phyloP scores from a whole-genome alignment of 35 echinoderm and acorn worm genomes.

The Ptychodera flava region DNA sequence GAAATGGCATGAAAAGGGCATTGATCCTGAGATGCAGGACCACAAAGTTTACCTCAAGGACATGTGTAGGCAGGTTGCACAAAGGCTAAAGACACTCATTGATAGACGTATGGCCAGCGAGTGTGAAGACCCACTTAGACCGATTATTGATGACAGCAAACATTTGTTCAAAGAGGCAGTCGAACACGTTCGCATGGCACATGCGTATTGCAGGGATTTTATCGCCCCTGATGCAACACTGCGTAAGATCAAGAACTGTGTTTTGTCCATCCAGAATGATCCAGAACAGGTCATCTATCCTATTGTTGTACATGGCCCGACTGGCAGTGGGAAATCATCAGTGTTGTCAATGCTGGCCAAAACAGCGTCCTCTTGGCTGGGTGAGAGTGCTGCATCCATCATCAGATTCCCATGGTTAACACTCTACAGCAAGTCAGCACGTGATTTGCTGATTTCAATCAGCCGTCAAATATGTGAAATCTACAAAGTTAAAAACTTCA shows the following conservation, averaged over 20 bases:
- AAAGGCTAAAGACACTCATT: constrained; percentile 71
- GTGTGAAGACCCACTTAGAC: constrained; percentile 48
- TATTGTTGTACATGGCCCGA: constrained; percentile 71
- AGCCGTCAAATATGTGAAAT: constrained; percentile 75
- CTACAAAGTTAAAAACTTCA: constrained; percentile 53
- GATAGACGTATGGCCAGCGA: constrained; percentile 61
- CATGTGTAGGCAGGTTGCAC: constrained; percentile 59
- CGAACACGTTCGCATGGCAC: constrained; percentile 59
- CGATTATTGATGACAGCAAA: constrained; percentile 31
- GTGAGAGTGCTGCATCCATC: constrained; percentile 56
- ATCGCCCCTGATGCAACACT: constrained; percentile 68
- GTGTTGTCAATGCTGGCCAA: constrained; percentile 75
- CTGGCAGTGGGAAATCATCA: constrained; percentile 79
- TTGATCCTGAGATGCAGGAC: constrained; percentile 58
- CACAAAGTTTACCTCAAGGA: constrained; percentile 95
- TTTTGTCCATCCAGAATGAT: constrained; percentile 39
- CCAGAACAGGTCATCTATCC: constrained; percentile 49
- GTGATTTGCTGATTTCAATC: constrained; percentile 68
- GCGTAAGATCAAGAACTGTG: constrained; percentile 71
- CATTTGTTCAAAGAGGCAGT: constrained; percentile 56
- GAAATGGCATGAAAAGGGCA: constrained; percentile 72
- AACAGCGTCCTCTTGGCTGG: constrained; percentile 75
- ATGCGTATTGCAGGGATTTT: constrained; percentile 51
- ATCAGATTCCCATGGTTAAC: constrained; percentile 70
- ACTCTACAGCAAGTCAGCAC: constrained; percentile 58